Base-by-base conservation (phyloP, 1,140 invertebrate species). In the Pseudomyrmex gracilis region DNA sequence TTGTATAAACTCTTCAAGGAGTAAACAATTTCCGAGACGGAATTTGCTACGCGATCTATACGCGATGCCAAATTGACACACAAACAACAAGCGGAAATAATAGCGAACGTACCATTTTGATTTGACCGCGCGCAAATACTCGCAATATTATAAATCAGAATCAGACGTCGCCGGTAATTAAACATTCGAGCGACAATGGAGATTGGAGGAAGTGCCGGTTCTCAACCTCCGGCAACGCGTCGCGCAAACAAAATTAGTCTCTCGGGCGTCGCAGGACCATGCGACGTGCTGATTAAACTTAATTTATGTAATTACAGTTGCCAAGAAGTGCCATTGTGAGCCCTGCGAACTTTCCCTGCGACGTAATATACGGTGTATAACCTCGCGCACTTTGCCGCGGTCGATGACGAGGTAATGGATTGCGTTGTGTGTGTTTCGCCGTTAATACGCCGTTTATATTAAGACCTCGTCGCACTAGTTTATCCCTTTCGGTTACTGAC, bases 221-320 rank as follows among this genome's bases (percentile, higher is more conserved):
- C 20, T 60, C 58, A 5, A n/a, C 24, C 22, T 2, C 22, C 49
- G n/a, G n/a, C 13, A 13, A 15, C 47, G 57, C 43, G 68, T 58
- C 45, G 70, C 9, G 13, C 80, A 70, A 86, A 86, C 73, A 58
- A 84, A 84, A 87, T 87, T 86, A 86, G 78, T 83, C 57, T 70
- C 61, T 8, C 73, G 85, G 60, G 51, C 20, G 66, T 24, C 55
- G 12, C 43, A 51, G 45, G 12, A n/a, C 53, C 34, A 53, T 24
- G 43, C 53, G 55, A 43, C 43, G 55, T 58, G 51, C 63, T 84
- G 83, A 87, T 84, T 87, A 71, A 84, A 87, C 74, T 84, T 64
- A 78, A 87, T 80, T 87, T 70, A 51, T 71, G 61, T 87, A 87
- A 87, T 87, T 83, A 74, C 57, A 70, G 68, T 84, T 74, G 73